Evolutionary conservation across 2,797 vertebrate species (phyloP), one percentile per base, ranked within the genome.

Genomic region (Siniperca undulata): DNA sequence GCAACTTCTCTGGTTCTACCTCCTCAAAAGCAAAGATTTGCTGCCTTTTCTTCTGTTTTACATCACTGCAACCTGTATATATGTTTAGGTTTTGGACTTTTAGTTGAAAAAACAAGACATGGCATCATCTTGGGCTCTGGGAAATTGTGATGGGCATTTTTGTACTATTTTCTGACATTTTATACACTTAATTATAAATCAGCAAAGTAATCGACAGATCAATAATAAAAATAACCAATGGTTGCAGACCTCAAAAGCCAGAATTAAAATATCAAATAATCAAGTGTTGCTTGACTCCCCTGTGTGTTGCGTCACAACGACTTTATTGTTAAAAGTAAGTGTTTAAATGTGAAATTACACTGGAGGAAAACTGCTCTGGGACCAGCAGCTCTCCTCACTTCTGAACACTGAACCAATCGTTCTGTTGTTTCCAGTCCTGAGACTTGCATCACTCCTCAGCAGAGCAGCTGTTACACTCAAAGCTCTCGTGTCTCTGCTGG

Each of bases 381-480:
- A 73, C 12, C 53, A 6, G 60, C 48, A 11, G n/a, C 61, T 17
- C 74, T 0, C 12, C 0, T 70, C 73, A 0, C 66, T 10, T 30
- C 44, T 17, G 1, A 22, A 64, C 19, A 12, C 64, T 24, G 7
- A 74, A 67, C 46, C 55, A 6, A 27, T 52, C 48, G 3, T 34
- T 50, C 2, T 11, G 24, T 42, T 74, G 27, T n/a, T 19, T 38
- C 34, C 48, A 9, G 20, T 40, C 8, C 3, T 20, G 61, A 71
- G 66, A n/a, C 50, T 77, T 55, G 2, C 50, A 68, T 60, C 77
- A 30, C 1, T 22, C 62, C 56, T 55, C 42, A 22, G 56, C 64
- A 48, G 24, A 77, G 55, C 78, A 70, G 81, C 71, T n/a, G 70
- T 77, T 73, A 5, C 10, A 4, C 69, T 71, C 69, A 27, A 22